Conservation (phyloP, 2,888 invertebrate species). For the Lycophotia porphyrea region DNA sequence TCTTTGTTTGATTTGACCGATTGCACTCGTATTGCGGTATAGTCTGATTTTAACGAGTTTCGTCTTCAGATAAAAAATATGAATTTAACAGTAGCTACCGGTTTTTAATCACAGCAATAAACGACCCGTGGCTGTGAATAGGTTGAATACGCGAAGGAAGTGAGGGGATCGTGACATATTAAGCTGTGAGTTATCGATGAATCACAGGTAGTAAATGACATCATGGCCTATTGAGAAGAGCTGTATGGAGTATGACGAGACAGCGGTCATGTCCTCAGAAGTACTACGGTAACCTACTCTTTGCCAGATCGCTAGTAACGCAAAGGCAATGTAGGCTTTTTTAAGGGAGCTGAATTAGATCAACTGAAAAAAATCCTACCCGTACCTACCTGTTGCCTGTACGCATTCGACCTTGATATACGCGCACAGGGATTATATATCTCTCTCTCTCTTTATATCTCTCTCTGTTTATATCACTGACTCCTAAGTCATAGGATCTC, state of each 20-base stretch:
- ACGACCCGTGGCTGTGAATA: background rate
- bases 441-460: too few relatives aligned
- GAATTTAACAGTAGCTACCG: background rate
- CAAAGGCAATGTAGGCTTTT: background rate
- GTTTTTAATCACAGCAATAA: background rate
- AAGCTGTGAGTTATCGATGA: background rate
- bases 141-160: background rate
- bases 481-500: too few relatives aligned
- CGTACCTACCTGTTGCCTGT: background rate
- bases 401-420: background rate
- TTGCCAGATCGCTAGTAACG: background rate
- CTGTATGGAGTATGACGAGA: background rate
- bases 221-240: background rate
- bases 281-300: background rate
- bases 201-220: background rate
- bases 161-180: background rate
- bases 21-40: conserved; percentile 21
- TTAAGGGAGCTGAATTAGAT: background rate
- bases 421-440: background rate
- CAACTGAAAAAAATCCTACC: background rate
- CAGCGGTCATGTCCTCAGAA: background rate
- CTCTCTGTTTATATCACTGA: too few relatives aligned
- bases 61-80: conserved; percentile 1
- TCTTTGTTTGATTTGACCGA: conserved; percentile 36
- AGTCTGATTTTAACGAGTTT: conserved; percentile 28